Evolutionary conservation across 2,797 vertebrate genomes (phyloP).

Genomic region (Sardinella longiceps): DNA sequence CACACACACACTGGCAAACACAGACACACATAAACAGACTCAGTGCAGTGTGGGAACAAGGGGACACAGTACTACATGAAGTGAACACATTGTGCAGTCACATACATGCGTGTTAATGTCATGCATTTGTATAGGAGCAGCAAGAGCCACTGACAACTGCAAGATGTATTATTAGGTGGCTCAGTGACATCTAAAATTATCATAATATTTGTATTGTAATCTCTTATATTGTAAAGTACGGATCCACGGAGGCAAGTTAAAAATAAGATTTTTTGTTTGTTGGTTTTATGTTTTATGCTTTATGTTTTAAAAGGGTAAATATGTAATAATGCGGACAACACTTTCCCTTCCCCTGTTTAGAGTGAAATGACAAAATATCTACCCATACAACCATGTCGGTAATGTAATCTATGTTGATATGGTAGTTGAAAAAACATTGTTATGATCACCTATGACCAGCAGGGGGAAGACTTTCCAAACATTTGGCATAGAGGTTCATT

Average conservation of each 20-base stretch:
- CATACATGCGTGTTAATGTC: constrained; percentile 49
- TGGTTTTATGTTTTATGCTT: too few species aligned
- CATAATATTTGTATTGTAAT: background rate
- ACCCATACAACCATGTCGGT: background rate
- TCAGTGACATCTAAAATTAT: background rate
- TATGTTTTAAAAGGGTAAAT: too few species aligned
- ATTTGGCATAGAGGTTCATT: background rate
- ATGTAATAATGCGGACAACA: too few species aligned
- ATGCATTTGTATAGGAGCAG: constrained; percentile 35
- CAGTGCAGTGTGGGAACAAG: constrained; percentile 72
- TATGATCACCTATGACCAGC: background rate
- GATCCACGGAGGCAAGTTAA: too few species aligned
- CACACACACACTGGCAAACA: background rate
- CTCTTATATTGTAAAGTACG: background rate
- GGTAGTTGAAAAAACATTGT: background rate
- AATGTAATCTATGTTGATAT: background rate
- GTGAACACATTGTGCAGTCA: constrained; percentile 61
- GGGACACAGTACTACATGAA: constrained; percentile 62
- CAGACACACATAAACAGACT: background rate
- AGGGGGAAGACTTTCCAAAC: background rate
- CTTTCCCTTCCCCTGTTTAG: too few species aligned
- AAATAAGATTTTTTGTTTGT: too few species aligned
- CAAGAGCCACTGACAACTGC: constrained; percentile 19
- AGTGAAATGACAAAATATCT: too few species aligned
- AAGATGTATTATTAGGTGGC: background rate